These are phyloP conservation scores for Sebastiscus tertius DNA, from an alignment of 2,797 vertebrate species.

Conservation along the genomic window DNA sequence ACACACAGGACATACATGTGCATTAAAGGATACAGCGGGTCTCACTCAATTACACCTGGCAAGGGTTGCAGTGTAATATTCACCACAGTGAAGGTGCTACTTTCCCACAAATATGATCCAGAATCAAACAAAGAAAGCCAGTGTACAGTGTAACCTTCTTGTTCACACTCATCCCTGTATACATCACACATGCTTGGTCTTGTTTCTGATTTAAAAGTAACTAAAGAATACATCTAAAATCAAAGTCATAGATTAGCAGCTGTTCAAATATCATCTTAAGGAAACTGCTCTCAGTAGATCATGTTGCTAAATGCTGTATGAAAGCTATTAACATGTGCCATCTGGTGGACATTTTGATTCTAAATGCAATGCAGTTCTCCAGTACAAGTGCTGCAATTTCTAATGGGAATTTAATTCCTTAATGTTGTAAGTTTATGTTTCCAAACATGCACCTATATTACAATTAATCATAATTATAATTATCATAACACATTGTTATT, in stretches of 20 bases:
- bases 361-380: neutral
- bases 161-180: neutral
- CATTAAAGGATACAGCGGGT: neutral
- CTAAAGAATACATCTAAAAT: neutral
- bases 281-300: neutral
- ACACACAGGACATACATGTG: neutral
- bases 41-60: neutral
- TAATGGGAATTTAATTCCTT: neutral
- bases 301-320: neutral
- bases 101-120: neutral
- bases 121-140: neutral
- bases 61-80: neutral
- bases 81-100: neutral
- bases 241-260: neutral
- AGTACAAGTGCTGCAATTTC: neutral
- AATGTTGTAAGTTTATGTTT: neutral
- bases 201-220: neutral
- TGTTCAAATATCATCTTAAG: neutral
- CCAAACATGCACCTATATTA: neutral
- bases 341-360: slow-evolving; percentile 52
- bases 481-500: neutral
- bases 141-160: neutral
- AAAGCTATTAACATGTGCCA: slow-evolving; percentile 38
- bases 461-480: neutral
- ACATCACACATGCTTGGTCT: neutral